Percentiles rank a stretch among this genome's conserved stretches.
Conservation (phyloP, 2,113 vertebrate species). For the Rhadina sibilatrix region DNA sequence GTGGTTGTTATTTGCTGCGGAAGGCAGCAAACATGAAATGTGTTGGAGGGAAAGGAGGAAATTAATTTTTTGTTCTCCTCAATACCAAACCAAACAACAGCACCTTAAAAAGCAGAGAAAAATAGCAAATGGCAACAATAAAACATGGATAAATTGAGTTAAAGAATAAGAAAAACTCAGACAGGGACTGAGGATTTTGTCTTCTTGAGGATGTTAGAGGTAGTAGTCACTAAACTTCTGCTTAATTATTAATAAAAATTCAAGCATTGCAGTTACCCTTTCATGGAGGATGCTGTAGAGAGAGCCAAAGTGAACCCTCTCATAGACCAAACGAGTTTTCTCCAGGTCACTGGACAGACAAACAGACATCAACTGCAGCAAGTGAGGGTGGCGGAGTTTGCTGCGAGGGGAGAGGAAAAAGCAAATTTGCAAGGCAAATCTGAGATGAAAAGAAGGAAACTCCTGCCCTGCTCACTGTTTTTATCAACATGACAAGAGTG, state of each 20-base stretch:
- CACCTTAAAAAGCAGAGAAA: neutral
- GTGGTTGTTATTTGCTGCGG: accelerated
- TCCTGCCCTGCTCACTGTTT: neutral
- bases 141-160: neutral
- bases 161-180: neutral
- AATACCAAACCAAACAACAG: neutral
- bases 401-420: constrained; percentile 37
- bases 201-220: neutral
- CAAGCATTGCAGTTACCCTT: constrained; percentile 55
- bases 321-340: constrained; percentile 74
- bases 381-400: constrained; percentile 73
- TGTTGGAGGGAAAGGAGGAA: neutral
- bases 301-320: constrained; percentile 73
- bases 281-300: constrained; percentile 79
- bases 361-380: constrained; percentile 78
- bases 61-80: neutral
- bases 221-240: neutral
- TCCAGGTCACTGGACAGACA: constrained; percentile 73
- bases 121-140: neutral
- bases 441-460: neutral
- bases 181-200: neutral
- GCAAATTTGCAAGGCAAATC: neutral
- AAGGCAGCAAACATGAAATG: accelerated
- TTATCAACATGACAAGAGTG: accelerated
- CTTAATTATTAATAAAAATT: neutral